These are phyloP conservation scores for Ctenodactylus gundi DNA, from an alignment of 2,113 vertebrate species.

Conservation along the genomic window DNA sequence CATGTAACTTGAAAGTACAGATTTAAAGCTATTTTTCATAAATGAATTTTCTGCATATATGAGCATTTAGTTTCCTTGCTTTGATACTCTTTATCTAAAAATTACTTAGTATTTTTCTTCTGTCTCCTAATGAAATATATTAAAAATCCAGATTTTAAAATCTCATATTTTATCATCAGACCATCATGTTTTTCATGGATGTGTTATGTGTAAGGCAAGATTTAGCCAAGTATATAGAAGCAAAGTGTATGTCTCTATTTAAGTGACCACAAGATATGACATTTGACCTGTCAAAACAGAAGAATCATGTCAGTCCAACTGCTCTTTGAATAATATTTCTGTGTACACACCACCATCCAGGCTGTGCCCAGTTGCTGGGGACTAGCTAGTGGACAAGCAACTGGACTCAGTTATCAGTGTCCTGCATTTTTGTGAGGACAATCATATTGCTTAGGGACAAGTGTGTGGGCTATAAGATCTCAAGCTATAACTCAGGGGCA, in stretches of 20 bases:
- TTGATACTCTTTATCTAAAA: not conserved
- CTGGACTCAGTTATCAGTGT: not conserved
- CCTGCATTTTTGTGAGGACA: not conserved
- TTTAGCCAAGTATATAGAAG: not conserved
- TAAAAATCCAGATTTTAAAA: conserved; percentile 8
- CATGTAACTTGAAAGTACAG: conserved; percentile 18
- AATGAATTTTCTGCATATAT: not conserved
- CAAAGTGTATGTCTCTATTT: not conserved
- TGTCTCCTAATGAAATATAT: not conserved
- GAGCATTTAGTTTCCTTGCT: not conserved
- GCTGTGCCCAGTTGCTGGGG: not conserved
- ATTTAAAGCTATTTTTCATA: not conserved
- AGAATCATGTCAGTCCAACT: not conserved
- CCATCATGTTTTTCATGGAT: not conserved
- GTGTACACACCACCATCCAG: not conserved
- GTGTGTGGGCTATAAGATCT: not conserved
- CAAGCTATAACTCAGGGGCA: not conserved
- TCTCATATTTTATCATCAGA: not conserved
- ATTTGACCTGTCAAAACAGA: not conserved
- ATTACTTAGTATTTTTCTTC: not conserved
- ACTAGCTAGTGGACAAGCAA: not conserved
- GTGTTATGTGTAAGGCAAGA: not conserved
- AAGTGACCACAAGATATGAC: not conserved
- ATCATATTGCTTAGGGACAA: not conserved
- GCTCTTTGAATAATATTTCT: not conserved